Percentiles rank a stretch among this genome's conserved stretches.
These are phyloP conservation scores for Pampus argenteus DNA, from an alignment of 2,797 vertebrate species.

Conservation along the genomic window DNA sequence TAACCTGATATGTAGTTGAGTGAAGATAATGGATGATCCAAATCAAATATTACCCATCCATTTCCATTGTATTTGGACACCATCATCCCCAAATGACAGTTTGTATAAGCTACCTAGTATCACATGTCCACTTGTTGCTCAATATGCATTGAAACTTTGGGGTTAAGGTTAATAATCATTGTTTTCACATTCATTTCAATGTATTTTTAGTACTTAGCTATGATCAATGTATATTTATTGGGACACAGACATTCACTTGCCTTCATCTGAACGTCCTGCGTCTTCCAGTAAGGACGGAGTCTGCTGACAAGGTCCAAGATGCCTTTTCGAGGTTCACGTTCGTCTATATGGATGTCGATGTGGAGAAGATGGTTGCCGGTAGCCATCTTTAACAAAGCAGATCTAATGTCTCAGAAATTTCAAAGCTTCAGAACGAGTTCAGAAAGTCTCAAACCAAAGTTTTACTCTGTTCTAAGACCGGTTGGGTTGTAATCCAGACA, in stretches of 20 bases:
- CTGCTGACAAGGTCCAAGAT: conserved; percentile 74
- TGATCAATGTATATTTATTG: neutral
- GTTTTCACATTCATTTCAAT: too few relatives aligned
- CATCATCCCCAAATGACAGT: too few relatives aligned
- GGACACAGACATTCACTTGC: conserved; percentile 57
- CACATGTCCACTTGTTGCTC: too few relatives aligned
- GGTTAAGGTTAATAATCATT: too few relatives aligned
- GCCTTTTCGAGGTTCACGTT: conserved; percentile 64
- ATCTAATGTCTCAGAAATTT: neutral
- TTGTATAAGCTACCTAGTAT: too few relatives aligned
- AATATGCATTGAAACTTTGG: too few relatives aligned
- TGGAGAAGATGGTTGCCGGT: conserved; percentile 62
- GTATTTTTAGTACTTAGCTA: neutral
- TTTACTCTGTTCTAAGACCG: neutral
- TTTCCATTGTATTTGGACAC: too few relatives aligned
- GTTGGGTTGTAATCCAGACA: neutral
- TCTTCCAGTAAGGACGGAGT: conserved; percentile 80
- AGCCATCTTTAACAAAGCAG: conserved; percentile 59
- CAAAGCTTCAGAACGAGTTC: neutral
- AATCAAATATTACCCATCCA: too few relatives aligned
- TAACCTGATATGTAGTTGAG: too few relatives aligned
- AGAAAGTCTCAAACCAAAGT: neutral
- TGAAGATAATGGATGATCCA: too few relatives aligned
- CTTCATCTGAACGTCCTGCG: conserved; percentile 81
- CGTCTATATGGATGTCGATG: conserved; percentile 73